phyloP scores from a whole-genome alignment of 2,888 invertebrate species.

The Nomada goodeniana region DNA sequence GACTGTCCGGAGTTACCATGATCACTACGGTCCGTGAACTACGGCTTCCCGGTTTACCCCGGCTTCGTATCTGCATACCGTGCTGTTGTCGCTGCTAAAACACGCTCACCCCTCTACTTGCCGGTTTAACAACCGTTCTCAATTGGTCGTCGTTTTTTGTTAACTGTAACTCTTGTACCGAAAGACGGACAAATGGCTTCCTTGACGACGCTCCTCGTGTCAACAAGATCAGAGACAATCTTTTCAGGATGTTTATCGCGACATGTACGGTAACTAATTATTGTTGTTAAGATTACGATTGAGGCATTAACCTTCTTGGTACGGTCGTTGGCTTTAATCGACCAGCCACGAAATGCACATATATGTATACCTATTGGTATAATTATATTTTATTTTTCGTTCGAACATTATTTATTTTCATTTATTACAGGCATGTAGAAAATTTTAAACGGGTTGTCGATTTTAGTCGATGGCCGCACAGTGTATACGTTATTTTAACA shows the following conservation, averaged over 20 bases:
- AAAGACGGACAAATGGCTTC: constrained; percentile 53
- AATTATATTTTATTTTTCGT: too few relatives aligned
- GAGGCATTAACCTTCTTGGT: too few relatives aligned
- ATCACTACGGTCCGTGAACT: constrained; percentile 65
- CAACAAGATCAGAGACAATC: constrained; percentile 14
- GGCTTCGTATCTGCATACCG: constrained; percentile 71
- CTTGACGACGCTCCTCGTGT: not conserved
- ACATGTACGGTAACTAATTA: not conserved
- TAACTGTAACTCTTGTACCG: constrained; percentile 62
- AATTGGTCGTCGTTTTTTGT: constrained; percentile 46
- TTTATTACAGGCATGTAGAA: too few relatives aligned
- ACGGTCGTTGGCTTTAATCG: too few relatives aligned
- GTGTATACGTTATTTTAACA: too few relatives aligned
- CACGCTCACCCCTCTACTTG: constrained; percentile 63
- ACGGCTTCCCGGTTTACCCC: constrained; percentile 67
- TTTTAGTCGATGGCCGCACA: too few relatives aligned
- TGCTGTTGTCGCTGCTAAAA: constrained; percentile 63
- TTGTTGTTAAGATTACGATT: too few relatives aligned
- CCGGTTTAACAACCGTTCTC: constrained; percentile 55
- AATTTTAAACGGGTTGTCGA: too few relatives aligned
- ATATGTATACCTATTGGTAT: too few relatives aligned
- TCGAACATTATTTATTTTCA: too few relatives aligned
- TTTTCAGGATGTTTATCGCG: constrained; percentile 7
- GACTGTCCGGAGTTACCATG: constrained; percentile 64
- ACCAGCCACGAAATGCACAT: too few relatives aligned